Evolutionary conservation across 1,140 invertebrate genomes (phyloP).

Genomic region (Globodera rostochiensis): DNA sequence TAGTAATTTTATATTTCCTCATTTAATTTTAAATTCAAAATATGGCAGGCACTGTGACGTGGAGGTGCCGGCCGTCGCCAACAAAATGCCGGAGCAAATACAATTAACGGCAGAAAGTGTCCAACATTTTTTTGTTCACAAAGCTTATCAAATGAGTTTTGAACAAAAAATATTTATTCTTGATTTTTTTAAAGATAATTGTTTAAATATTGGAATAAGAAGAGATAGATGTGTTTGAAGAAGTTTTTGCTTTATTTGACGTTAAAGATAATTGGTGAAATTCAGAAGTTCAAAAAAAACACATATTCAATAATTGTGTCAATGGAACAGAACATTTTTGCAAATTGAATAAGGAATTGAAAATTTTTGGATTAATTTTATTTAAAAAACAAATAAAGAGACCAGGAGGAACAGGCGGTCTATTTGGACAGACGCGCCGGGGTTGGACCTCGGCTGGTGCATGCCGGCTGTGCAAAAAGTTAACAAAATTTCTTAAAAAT

Average conservation of each 20-base stretch:
- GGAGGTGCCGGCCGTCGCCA: background rate
- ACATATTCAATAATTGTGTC: too few relatives aligned
- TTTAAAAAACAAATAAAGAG: slow-evolving; percentile 29
- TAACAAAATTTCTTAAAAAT: slow-evolving; percentile 22
- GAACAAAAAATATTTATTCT: too few relatives aligned
- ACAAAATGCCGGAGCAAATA: background rate
- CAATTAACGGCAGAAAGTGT: background rate
- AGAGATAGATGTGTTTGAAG: too few relatives aligned
- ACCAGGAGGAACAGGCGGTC: slow-evolving; percentile 59
- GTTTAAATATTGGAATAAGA: too few relatives aligned
- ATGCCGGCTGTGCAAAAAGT: slow-evolving; percentile 37
- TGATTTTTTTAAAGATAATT: too few relatives aligned
- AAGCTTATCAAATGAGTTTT: too few relatives aligned
- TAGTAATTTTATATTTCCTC: slow-evolving; percentile 9
- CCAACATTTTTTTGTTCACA: too few relatives aligned
- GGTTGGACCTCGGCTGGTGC: slow-evolving; percentile 48
- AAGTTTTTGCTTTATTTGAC: too few relatives aligned
- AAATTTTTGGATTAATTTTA: background rate
- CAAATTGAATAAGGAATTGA: too few relatives aligned
- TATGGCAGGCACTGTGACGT: background rate
- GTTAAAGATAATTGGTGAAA: too few relatives aligned
- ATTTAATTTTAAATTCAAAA: background rate
- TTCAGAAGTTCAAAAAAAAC: too few relatives aligned
- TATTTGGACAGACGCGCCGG: slow-evolving; percentile 54
- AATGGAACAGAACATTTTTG: too few relatives aligned